phyloP scores from a whole-genome alignment of 2,113 vertebrate species.

The Gyps fulvus region DNA sequence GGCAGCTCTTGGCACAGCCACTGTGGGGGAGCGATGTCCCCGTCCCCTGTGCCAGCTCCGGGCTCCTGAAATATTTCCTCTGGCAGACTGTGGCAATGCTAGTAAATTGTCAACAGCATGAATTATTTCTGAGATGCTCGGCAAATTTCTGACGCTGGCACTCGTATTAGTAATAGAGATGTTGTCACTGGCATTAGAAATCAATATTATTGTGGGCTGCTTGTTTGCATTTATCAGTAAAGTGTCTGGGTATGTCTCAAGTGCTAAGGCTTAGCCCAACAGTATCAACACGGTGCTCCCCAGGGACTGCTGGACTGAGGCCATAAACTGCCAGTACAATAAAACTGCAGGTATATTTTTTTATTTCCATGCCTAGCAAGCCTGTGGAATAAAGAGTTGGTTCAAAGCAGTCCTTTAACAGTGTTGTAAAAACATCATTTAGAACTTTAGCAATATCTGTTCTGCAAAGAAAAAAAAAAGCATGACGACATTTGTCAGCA shows the following conservation, averaged over 20 bases:
- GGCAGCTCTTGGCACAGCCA: background rate
- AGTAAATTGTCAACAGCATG: background rate
- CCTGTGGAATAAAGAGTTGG: background rate
- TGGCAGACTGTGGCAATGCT: background rate
- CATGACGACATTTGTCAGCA: background rate
- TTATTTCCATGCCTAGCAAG: background rate
- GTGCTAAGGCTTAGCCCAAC: background rate
- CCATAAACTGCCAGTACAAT: background rate
- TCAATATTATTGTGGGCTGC: background rate
- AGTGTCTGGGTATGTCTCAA: background rate
- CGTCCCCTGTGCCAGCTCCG: accelerated
- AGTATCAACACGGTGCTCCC: background rate
- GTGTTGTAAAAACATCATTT: background rate
- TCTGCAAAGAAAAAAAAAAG: background rate
- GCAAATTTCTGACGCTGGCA: background rate
- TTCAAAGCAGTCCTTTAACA: background rate
- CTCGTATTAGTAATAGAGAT: accelerated
- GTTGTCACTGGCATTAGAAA: background rate
- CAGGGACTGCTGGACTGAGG: background rate
- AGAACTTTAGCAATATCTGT: background rate
- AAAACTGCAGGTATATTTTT: background rate
- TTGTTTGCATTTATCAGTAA: background rate
- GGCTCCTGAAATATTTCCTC: background rate
- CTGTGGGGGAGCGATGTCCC: accelerated
- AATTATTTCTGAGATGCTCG: background rate